These are phyloP conservation scores for Poicephalus meyeri DNA, from an alignment of 2,113 vertebrate genomes.

Conservation along the genomic window DNA sequence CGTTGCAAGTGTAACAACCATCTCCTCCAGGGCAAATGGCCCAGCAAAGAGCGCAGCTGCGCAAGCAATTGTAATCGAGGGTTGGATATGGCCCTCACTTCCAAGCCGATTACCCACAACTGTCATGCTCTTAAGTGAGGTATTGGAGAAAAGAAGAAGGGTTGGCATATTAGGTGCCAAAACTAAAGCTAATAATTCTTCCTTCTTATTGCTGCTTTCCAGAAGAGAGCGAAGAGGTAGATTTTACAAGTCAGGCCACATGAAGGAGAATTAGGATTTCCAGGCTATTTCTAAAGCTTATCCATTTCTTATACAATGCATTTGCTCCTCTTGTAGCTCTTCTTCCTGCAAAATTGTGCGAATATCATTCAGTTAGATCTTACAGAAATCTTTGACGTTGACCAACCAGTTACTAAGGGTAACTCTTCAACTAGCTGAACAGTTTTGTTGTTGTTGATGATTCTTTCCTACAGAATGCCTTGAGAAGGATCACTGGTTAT, in stretches of 20 bases:
- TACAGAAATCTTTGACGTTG: not conserved
- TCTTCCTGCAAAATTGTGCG: not conserved
- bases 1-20: rapidly evolving
- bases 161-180: not conserved
- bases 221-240: not conserved
- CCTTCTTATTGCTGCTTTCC: not conserved
- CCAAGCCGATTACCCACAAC: not conserved
- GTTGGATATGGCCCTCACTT: not conserved
- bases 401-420: not conserved
- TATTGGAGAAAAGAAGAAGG: not conserved
- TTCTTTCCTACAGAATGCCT: not conserved
- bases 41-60: not conserved
- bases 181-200: not conserved
- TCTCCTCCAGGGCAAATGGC: not conserved
- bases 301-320: not conserved
- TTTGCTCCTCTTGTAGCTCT: not conserved
- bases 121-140: not conserved
- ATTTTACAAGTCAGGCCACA: not conserved
- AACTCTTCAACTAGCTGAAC: not conserved
- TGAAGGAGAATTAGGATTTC: not conserved
- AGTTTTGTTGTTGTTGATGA: not conserved
- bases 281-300: not conserved
- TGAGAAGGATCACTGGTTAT: not conserved
- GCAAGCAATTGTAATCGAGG: not conserved
- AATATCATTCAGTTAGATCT: not conserved